These are phyloP conservation scores for Taxidea taxus DNA, from an alignment of 2,113 vertebrate species.

Conservation along the genomic window DNA sequence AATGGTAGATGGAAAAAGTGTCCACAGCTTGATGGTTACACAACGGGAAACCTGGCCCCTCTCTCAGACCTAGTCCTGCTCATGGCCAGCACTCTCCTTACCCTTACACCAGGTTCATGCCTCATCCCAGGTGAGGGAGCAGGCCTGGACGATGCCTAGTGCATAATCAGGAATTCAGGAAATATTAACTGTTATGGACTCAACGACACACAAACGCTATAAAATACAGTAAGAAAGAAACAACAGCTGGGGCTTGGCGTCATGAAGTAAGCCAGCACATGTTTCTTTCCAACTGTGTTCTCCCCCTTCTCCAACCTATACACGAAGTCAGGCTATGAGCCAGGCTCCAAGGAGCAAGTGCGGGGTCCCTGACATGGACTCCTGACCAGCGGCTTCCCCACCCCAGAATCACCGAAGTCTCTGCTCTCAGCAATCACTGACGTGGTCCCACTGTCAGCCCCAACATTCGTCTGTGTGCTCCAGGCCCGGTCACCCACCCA, in stretches of 20 bases:
- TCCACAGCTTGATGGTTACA: no score
- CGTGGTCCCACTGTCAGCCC: background rate
- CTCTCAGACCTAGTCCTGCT: no score
- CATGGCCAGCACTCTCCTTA: no score
- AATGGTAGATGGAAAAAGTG: background rate
- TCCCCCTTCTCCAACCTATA: background rate
- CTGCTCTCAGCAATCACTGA: background rate
- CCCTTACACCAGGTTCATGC: background rate
- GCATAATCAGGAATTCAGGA: background rate
- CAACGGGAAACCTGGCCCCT: background rate
- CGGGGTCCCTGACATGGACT: rapidly evolving
- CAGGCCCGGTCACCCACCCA: background rate
- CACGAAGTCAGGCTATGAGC: background rate
- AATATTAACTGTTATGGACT: background rate
- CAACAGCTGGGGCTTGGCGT: rapidly evolving
- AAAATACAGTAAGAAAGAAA: background rate
- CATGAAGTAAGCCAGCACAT: rapidly evolving
- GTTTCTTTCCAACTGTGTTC: background rate
- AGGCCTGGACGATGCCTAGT: rapidly evolving
- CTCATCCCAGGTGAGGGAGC: no score
- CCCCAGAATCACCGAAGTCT: background rate
- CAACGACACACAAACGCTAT: background rate
- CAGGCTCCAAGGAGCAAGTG: background rate
- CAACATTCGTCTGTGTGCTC: background rate
- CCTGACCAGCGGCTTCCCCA: background rate